Evolutionary conservation across 2,113 vertebrate genomes (phyloP).

Genomic region (Raja brachyura): DNA sequence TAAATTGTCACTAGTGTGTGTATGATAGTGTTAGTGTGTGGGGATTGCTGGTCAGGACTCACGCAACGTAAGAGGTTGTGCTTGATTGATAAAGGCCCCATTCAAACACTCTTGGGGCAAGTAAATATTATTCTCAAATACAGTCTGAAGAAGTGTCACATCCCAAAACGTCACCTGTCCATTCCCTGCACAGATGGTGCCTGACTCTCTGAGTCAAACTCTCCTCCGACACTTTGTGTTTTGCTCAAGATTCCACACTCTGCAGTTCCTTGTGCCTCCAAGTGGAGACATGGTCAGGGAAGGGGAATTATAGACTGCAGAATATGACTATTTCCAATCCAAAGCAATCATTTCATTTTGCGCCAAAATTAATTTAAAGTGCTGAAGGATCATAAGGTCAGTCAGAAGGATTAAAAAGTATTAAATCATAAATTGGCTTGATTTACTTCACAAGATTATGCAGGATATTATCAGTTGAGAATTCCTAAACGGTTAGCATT

Average conservation of each 20-base stretch:
- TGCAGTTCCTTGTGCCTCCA: too few relatives aligned
- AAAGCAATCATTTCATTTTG: background rate
- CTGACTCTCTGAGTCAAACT: too few relatives aligned
- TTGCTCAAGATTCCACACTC: too few relatives aligned
- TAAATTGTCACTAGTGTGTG: too few relatives aligned
- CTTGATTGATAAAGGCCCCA: background rate
- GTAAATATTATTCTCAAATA: background rate
- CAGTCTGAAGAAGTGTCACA: too few relatives aligned
- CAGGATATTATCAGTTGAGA: background rate
- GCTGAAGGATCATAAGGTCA: background rate
- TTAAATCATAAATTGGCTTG: background rate
- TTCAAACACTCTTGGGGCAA: background rate
- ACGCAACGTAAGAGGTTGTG: background rate
- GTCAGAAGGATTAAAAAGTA: background rate
- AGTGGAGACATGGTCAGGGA: background rate
- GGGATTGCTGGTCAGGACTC: background rate
- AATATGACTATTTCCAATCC: background rate
- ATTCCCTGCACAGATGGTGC: too few relatives aligned
- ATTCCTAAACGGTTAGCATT: background rate
- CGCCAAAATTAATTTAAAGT: background rate
- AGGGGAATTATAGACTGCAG: background rate
- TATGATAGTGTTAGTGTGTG: too few relatives aligned
- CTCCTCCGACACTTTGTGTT: too few relatives aligned
- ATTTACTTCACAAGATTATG: background rate
- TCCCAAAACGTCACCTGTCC: too few relatives aligned